Evolutionary conservation across 2,888 invertebrate species (phyloP), one percentile per base, ranked within the genome.

Genomic region (Rhingia campestris): DNA sequence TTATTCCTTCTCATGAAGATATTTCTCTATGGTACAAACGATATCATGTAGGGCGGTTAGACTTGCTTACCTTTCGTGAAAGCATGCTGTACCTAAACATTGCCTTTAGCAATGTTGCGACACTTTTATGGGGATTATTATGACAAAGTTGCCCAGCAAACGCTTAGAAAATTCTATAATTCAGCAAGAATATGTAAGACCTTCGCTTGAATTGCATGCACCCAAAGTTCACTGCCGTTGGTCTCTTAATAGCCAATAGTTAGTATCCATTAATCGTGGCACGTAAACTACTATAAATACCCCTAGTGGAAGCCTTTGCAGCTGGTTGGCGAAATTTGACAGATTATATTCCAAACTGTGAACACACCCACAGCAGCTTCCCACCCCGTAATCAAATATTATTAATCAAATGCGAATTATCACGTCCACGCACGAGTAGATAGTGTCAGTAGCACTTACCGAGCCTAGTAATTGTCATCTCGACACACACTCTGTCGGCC

Each of bases 381-480:
- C 67, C 72, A 63, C 61, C 80, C 66, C 43, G 33, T 56, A 75
- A 66, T 70, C 85, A 76, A 76, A 76, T 67, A 67, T 75, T 76
- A 85, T 85, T 85, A 85, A 85, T 85, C 85, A 85, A 85, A 75
- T 85, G 9, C 81, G 81, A 72, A 85, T 85, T 81, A 85, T 85
- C 81, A 85, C 80, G 72, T 80, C 75, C 75, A 79, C 85, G 72
- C 80, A 75, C 85, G 66, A 67, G 30, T 4, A 76, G 85, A 85
- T 85, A 72, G 70, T 81, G 81, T 85, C 85, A 85, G 81, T 72
- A 81, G 85, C 81, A 81, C 85, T 85, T 85, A 85, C 85, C 58
- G 67, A 72, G 63, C 54, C 75, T 63, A 61, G 85, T 76, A 85
- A 81, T 85, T 85, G 81, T 85, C 85, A 85, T 81, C 72, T 72